Conservation (phyloP, 2,113 vertebrate genomes). For the Anolis carolinensis region DNA sequence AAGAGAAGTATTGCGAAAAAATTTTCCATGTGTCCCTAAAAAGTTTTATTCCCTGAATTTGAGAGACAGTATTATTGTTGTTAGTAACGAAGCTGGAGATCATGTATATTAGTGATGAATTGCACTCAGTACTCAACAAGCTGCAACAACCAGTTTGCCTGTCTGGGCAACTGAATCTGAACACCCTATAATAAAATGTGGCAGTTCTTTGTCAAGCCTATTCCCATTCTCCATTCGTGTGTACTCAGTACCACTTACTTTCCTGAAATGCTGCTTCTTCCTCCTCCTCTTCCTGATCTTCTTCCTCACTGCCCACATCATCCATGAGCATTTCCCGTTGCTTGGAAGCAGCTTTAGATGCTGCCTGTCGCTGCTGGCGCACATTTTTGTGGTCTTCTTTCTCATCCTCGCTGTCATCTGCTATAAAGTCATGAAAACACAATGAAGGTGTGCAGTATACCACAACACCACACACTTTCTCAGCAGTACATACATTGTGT, state of each 20-base stretch:
- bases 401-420: conserved; percentile 96
- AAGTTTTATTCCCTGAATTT: background rate
- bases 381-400: conserved; percentile 93
- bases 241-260: conserved; percentile 77
- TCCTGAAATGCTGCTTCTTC: conserved; percentile 89
- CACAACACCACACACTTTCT: background rate
- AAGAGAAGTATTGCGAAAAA: background rate
- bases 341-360: conserved; percentile 96
- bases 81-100: background rate
- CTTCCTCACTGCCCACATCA: conserved; percentile 94
- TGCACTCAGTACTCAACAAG: background rate
- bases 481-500: background rate
- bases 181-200: background rate
- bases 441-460: background rate
- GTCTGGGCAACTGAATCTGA: background rate
- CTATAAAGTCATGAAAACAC: conserved; percentile 38
- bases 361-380: conserved; percentile 94
- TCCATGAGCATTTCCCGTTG: conserved; percentile 97
- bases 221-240: background rate
- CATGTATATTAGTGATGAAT: background rate
- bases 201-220: background rate
- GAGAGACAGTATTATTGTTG: background rate
- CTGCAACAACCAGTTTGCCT: background rate
- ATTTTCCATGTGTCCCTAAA: background rate
- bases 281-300: conserved; percentile 91